These are phyloP conservation scores for Xerus inauris DNA, from an alignment of 2,113 vertebrate species.

Conservation along the genomic window DNA sequence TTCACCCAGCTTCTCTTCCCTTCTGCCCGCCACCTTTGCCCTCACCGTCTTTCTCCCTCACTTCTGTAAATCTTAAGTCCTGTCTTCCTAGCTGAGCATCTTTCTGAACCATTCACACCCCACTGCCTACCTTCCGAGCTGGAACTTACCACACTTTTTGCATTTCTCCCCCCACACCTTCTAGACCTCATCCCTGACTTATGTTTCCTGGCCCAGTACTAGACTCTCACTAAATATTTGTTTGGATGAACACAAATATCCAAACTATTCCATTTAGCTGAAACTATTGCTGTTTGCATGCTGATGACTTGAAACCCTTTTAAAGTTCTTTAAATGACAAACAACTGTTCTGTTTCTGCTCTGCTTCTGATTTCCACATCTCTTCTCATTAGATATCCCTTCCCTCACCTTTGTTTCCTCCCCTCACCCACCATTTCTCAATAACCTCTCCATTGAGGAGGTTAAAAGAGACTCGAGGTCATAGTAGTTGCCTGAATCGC, in stretches of 20 bases:
- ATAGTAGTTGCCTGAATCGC: not conserved
- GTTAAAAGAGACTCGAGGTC: not conserved
- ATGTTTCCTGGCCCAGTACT: not conserved
- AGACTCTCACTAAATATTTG: not conserved
- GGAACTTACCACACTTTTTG: not conserved
- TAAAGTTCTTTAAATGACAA: not conserved
- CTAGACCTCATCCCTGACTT: not conserved
- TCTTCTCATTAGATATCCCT: not conserved
- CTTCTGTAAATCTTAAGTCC: not conserved
- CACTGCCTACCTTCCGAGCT: not conserved
- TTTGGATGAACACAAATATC: not conserved
- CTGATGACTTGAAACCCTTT: not conserved
- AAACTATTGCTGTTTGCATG: not conserved
- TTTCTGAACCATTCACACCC: not conserved
- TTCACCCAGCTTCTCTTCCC: not conserved
- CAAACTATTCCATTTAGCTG: not conserved
- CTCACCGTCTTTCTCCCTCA: not conserved
- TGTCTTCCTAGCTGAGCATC: not conserved
- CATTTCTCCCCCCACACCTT: not conserved
- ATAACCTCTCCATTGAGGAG: not conserved
- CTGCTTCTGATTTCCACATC: not conserved
- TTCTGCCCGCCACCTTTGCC: not conserved
- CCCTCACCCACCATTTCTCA: constrained; percentile 16
- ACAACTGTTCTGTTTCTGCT: not conserved
- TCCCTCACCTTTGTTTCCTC: not conserved